Conservation (phyloP, 2,113 vertebrate genomes). For the Heloderma charlesbogerti region DNA sequence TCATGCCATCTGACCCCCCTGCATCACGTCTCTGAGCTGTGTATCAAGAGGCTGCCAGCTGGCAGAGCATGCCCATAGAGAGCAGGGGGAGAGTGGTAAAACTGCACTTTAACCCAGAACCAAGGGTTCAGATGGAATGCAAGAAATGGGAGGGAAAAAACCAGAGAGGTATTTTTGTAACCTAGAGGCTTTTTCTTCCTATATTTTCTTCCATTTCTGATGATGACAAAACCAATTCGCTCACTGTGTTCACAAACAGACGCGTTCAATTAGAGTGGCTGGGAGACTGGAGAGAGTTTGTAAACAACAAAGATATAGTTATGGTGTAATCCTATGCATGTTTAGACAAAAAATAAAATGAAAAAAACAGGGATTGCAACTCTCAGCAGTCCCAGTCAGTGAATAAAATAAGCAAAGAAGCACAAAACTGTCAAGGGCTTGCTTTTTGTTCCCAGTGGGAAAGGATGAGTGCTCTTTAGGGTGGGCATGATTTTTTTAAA, state of each 20-base stretch:
- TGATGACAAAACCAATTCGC: conserved; percentile 75
- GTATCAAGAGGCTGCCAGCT: conserved; percentile 63
- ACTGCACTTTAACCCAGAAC: conserved; percentile 57
- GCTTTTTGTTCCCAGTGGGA: background rate
- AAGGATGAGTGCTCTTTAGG: background rate
- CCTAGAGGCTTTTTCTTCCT: conserved; percentile 75
- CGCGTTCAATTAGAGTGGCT: conserved; percentile 68
- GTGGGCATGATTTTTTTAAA: background rate
- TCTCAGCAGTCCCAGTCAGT: no score
- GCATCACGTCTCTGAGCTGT: conserved; percentile 46
- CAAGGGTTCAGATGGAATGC: conserved; percentile 48
- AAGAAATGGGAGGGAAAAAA: conserved; percentile 33
- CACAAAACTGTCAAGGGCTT: conserved; percentile 9
- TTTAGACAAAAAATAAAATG: no score
- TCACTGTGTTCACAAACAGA: conserved; percentile 72
- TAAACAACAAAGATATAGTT: no score
- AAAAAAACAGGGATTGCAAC: no score
- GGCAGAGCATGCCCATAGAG: conserved; percentile 25
- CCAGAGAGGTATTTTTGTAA: conserved; percentile 65
- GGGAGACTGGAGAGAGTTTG: conserved; percentile 51
- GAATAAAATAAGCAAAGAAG: conserved; percentile 74
- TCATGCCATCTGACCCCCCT: conserved; percentile 63
- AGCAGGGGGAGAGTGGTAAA: conserved; percentile 26
- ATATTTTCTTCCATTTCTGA: conserved; percentile 76
- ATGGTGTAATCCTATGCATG: no score